These are phyloP conservation scores for Agrotis segetum DNA, from an alignment of 2,888 invertebrate species.

Conservation along the genomic window DNA sequence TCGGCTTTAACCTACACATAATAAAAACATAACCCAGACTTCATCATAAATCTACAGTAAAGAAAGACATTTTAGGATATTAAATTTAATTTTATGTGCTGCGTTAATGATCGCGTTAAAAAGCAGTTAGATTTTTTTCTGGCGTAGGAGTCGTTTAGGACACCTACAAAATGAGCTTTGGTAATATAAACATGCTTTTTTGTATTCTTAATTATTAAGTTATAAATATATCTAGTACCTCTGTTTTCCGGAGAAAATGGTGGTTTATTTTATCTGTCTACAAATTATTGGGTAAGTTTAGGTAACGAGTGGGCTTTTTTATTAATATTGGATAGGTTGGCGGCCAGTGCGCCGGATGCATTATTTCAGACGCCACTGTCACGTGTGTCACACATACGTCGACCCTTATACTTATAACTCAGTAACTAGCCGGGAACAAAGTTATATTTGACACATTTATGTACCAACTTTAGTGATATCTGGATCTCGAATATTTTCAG, in stretches of 20 bases:
- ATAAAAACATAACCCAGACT: conserved; percentile 15
- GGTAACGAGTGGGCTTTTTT: conserved; percentile 5
- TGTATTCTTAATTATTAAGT: conserved; percentile 7
- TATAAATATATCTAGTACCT: not conserved
- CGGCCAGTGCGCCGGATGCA: not conserved
- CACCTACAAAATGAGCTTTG: conserved; percentile 11
- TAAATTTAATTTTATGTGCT: conserved; percentile 13
- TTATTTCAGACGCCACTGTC: conserved; percentile 27
- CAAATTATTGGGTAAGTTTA: conserved; percentile 14
- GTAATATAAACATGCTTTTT: not conserved
- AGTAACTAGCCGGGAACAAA: conserved; percentile 11
- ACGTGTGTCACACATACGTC: conserved; percentile 5
- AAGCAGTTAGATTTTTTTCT: conserved; percentile 17
- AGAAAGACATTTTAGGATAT: conserved; percentile 3
- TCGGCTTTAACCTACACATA: conserved; percentile 15
- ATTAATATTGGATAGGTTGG: conserved; percentile 18
- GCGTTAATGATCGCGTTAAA: conserved; percentile 33
- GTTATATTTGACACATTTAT: conserved; percentile 11
- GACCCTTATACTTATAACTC: conserved; percentile 8
- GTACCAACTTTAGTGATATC: conserved; percentile 8
- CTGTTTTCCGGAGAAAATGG: not conserved
- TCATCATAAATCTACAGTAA: conserved; percentile 8
- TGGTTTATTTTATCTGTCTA: not conserved
- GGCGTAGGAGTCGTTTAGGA: conserved; percentile 7
- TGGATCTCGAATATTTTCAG: conserved; percentile 7